A percentile compares a stretch with the other conserved stretches of the same genome.
These are phyloP conservation scores for Rhogogaster chlorosoma DNA, from an alignment of 2,888 invertebrate genomes.

Conservation along the genomic window DNA sequence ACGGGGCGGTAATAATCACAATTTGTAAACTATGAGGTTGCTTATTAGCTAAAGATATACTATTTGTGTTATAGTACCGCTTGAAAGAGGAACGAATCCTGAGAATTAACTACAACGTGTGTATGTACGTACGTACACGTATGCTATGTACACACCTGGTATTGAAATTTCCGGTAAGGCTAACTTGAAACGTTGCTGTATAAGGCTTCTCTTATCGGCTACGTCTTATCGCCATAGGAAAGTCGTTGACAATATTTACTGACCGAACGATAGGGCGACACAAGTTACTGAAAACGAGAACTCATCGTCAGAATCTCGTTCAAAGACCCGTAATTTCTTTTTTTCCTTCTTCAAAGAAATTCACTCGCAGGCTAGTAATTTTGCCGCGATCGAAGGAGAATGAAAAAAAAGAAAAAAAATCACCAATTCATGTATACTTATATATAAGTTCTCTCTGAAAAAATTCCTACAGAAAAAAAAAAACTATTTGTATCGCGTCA, in stretches of 20 bases:
- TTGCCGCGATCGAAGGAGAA: background rate
- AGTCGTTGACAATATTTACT: constrained; percentile 66
- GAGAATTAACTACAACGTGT: background rate
- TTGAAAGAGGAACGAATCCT: background rate
- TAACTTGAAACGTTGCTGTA: constrained; percentile 36
- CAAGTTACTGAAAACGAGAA: background rate
- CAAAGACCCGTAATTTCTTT: background rate
- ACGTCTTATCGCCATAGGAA: constrained; percentile 65
- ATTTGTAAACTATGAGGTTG: background rate
- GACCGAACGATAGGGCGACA: constrained; percentile 49
- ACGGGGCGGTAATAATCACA: background rate
- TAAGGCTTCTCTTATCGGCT: constrained; percentile 58
- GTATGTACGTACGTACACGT: background rate
- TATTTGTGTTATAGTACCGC: background rate
- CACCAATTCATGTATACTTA: too few relatives aligned
- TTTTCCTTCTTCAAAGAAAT: too few relatives aligned
- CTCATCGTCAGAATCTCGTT: background rate
- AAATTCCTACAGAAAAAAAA: background rate
- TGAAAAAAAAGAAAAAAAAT: background rate
- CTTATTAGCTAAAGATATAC: background rate
- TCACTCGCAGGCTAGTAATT: background rate
- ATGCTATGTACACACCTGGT: background rate
- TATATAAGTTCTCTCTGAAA: too few relatives aligned
- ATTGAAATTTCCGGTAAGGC: constrained; percentile 56
- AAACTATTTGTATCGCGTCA: background rate